Percentiles rank a stretch among this genome's conserved stretches.
Conservation (phyloP, 2,113 vertebrate species). For the Rhabdomys dilectus region DNA sequence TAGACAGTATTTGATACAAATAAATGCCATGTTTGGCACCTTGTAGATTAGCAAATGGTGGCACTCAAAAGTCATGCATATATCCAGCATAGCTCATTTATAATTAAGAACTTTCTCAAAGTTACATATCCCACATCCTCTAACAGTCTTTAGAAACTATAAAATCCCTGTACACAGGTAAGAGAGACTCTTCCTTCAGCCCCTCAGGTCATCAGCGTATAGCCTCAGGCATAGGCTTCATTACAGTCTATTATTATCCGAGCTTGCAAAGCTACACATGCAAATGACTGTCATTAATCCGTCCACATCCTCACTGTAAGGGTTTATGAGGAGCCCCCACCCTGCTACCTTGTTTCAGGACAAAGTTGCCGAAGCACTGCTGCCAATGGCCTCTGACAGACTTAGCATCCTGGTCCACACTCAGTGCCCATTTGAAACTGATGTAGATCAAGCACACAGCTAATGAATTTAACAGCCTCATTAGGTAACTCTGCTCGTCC, state of each 20-base stretch:
- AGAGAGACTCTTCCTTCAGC: background rate
- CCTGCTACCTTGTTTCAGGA: background rate
- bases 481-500: constrained; percentile 49
- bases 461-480: constrained; percentile 55
- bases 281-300: constrained; percentile 23
- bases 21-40: background rate
- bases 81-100: background rate
- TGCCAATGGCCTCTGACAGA: constrained; percentile 6
- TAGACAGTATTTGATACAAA: background rate
- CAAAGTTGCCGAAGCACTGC: background rate
- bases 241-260: background rate
- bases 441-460: background rate
- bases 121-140: background rate
- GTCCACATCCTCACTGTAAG: background rate
- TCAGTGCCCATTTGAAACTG: background rate
- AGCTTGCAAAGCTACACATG: background rate
- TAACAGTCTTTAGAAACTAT: background rate
- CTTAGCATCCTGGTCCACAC: background rate
- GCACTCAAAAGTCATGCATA: no score
- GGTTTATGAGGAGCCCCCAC: background rate
- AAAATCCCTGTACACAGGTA: background rate
- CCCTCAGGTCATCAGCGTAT: constrained; percentile 41
- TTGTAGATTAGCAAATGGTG: background rate
- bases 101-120: background rate
- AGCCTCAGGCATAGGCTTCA: constrained; percentile 23